These are phyloP conservation scores for Hippopotamus amphibius DNA, from an alignment of 2,113 vertebrate genomes.

Conservation along the genomic window DNA sequence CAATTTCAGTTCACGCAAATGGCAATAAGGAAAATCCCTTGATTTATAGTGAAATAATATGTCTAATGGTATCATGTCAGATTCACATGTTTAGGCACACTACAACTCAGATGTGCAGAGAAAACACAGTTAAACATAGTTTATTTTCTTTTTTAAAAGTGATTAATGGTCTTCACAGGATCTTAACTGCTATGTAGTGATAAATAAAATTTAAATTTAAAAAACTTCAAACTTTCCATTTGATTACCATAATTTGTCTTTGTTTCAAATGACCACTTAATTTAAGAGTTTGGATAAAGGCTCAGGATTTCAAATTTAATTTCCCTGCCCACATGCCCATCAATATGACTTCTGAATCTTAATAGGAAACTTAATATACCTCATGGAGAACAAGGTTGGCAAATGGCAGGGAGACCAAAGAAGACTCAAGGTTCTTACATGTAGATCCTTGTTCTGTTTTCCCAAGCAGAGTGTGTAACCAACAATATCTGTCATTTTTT, in stretches of 20 bases:
- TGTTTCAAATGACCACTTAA: neutral
- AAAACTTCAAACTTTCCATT: neutral
- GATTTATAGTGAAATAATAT: neutral
- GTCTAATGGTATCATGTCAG: neutral
- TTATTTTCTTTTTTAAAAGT: neutral
- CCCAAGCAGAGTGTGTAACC: neutral
- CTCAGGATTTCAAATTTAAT: neutral
- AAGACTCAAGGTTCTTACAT: neutral
- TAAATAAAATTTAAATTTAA: neutral
- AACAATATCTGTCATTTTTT: neutral
- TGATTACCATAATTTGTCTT: neutral
- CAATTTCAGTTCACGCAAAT: neutral
- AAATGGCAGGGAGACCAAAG: neutral
- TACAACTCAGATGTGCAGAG: neutral
- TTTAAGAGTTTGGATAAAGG: neutral
- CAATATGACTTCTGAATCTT: neutral
- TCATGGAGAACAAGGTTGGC: neutral
- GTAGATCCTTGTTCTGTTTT: neutral
- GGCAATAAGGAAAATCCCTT: neutral
- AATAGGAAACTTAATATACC: neutral
- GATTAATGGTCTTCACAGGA: neutral
- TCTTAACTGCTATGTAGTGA: neutral
- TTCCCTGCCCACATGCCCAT: neutral
- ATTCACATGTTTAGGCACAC: neutral
- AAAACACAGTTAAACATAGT: neutral